Base-by-base conservation (phyloP, 2,113 vertebrate species). In the Mustelus asterias region DNA sequence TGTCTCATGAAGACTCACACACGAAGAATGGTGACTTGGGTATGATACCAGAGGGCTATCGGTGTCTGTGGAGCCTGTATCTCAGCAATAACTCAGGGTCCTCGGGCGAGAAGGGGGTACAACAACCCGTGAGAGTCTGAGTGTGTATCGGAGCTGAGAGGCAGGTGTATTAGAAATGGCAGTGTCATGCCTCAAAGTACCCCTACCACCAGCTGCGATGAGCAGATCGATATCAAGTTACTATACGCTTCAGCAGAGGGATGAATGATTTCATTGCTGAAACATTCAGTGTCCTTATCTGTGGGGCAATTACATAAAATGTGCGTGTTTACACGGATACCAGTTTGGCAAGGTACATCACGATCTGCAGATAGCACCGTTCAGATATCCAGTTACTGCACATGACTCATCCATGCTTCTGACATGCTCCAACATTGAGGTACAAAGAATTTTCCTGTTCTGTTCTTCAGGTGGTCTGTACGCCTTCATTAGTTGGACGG, bases 311-410 rank as follows among this genome's bases (percentile, higher is more conserved):
- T 93, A 93, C 89, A 44, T 67, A 22, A 93, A 93, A 93, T 93
- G n/a, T 93, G 37, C 89, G 9, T 93, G 89, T 93, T 93, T 93
- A 65, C 89, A 93, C 89, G 26, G 60, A 60, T 93, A 93, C 89
- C n/a, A 93, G 89, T 67, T 93, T 93, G 89, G 60, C 33, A 16
- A n/a, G 60, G 60, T 93, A 37, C 16, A 93, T 26, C 16, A 13
- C 22, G 89, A 93, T 93, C 60, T 67, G 18, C 33, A 65, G 89
- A 93, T 93, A 67, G 16, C 89, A 93, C 58, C 10, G 60, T n/a
- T 93, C 60, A 37, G 60, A 22, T 65, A 93, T 63, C n/a, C 16
- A 37, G 60, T 65, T 65, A 54, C 26, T 60, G 88, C 88, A 65
- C 29, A 65, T 93, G 89, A 93, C 89, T 93, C 89, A 93, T 67